These are phyloP conservation scores for Sigmodon hispidus DNA, from an alignment of 2,113 vertebrate genomes.

Conservation along the genomic window DNA sequence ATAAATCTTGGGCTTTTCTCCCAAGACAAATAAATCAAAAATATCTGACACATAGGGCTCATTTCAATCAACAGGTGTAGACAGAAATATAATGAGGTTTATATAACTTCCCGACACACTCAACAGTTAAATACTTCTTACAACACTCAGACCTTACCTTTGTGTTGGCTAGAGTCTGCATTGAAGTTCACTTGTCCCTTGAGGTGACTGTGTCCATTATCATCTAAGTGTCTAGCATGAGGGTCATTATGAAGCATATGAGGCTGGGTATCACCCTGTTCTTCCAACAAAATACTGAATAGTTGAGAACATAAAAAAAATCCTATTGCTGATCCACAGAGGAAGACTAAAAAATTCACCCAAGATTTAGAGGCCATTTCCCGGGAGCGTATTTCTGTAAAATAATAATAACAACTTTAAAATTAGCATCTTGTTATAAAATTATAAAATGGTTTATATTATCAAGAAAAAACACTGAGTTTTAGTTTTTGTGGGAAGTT, in stretches of 20 bases:
- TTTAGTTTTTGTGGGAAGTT: neutral
- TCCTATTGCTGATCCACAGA: slow-evolving; percentile 87
- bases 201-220: slow-evolving; percentile 79
- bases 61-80: neutral
- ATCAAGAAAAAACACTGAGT: neutral
- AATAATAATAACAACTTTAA: neutral
- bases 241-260: slow-evolving; percentile 88
- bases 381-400: slow-evolving; percentile 75
- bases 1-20: slow-evolving; percentile 29
- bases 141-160: slow-evolving; percentile 83
- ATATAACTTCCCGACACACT: neutral
- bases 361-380: slow-evolving; percentile 86
- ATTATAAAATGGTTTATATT: slow-evolving; percentile 42
- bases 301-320: slow-evolving; percentile 88
- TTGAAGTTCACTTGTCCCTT: slow-evolving; percentile 89
- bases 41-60: neutral
- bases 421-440: slow-evolving; percentile 31
- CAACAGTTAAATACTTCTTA: neutral
- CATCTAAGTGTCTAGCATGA: slow-evolving; percentile 85
- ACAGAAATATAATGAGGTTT: slow-evolving; percentile 13
- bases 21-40: slow-evolving; percentile 23
- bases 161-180: slow-evolving; percentile 87
- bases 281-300: slow-evolving; percentile 85
- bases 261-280: slow-evolving; percentile 79
- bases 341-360: slow-evolving; percentile 87